Percentiles rank a stretch among this genome's conserved stretches.
Conservation (phyloP, 2,888 invertebrate species). For the Ligdia adustata region DNA sequence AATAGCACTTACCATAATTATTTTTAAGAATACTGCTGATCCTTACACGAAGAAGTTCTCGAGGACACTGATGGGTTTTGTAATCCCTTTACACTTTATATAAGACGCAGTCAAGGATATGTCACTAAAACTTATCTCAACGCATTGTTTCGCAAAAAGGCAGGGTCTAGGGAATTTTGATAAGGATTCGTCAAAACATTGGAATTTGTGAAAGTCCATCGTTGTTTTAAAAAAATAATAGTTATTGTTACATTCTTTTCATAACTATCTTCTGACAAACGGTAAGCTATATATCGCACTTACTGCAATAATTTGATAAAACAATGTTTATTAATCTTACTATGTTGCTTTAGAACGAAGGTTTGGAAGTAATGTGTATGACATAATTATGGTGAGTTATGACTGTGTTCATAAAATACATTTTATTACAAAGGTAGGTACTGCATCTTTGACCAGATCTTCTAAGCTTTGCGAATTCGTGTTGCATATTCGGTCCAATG, state of each 20-base stretch:
- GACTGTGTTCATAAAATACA: no score
- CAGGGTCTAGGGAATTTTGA: conserved; percentile 30
- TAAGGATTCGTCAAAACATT: conserved; percentile 63
- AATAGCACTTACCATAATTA: conserved; percentile 49
- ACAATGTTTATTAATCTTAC: no score
- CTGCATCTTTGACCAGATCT: no score
- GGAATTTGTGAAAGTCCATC: conserved; percentile 50
- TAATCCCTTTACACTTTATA: conserved; percentile 53
- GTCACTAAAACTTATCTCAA: conserved; percentile 54
- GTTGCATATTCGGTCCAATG: no score
- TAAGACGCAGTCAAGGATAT: conserved; percentile 41
- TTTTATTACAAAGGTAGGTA: no score
- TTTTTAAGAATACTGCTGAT: conserved; percentile 17
- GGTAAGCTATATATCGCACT: no score
- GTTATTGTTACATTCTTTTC: conserved; percentile 5
- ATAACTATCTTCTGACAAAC: neutral
- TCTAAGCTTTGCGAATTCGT: no score
- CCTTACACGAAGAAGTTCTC: conserved; percentile 36
- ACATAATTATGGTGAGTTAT: no score
- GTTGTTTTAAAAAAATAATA: conserved; percentile 7
- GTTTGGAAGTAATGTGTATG: no score
- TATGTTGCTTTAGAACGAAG: no score
- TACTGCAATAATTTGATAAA: no score
- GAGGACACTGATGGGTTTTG: conserved; percentile 46
- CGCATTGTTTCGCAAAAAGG: conserved; percentile 66